Percentiles rank a stretch among this genome's conserved stretches.
Evolutionary conservation across 1,140 invertebrate species (phyloP).

Genomic region (Cardiocondyla obscurior): DNA sequence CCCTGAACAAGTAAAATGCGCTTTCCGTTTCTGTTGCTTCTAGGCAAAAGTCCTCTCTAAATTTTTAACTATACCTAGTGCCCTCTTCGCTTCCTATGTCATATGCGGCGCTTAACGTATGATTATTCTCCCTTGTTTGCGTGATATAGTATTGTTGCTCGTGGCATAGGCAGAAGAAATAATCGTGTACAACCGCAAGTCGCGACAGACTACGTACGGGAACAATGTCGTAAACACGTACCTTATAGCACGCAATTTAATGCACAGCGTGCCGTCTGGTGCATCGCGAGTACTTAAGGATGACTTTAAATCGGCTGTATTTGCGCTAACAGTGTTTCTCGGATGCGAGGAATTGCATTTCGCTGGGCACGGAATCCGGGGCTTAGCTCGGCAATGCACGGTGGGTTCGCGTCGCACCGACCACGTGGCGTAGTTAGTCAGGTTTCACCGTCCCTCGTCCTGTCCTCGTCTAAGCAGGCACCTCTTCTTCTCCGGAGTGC

Average conservation of each 20-base stretch:
- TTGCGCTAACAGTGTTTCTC: neutral
- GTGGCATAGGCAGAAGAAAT: neutral
- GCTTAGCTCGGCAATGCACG: neutral
- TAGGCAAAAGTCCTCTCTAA: neutral
- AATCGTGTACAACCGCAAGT: neutral
- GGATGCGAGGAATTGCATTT: neutral
- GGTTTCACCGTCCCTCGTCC: neutral
- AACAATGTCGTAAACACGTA: neutral
- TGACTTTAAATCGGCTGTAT: neutral
- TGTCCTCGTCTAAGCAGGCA: neutral
- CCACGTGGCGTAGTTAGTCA: neutral
- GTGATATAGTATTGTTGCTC: neutral
- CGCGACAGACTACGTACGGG: no score
- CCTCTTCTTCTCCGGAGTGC: neutral
- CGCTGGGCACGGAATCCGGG: neutral
- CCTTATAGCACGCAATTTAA: neutral
- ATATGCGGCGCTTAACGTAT: neutral
- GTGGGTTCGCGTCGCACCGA: neutral
- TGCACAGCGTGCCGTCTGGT: no score
- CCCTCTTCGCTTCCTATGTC: neutral
- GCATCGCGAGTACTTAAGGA: no score
- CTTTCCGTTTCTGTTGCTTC: neutral
- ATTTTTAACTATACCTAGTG: neutral
- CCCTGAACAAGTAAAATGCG: neutral
- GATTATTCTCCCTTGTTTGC: neutral